phyloP scores from a whole-genome alignment of 2,888 invertebrate genomes.

The Isotomurus palustris region DNA sequence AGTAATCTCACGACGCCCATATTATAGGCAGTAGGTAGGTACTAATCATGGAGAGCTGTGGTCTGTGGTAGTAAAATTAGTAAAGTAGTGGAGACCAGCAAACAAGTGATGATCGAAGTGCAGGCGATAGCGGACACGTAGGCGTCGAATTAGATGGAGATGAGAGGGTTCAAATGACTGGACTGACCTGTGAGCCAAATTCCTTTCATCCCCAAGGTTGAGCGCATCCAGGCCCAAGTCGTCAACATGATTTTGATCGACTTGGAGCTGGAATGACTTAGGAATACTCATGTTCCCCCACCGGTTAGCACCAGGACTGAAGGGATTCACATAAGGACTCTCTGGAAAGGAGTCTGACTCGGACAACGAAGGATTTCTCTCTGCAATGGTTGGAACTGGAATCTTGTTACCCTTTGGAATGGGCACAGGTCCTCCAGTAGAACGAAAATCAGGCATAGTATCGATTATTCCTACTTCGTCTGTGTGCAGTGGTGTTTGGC shows the following conservation, averaged over 20 bases:
- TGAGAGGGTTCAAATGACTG: no score
- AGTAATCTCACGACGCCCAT: no score
- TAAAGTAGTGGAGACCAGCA: no score
- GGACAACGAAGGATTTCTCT: constrained; percentile 25
- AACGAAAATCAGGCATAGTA: constrained; percentile 44
- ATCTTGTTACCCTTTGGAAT: constrained; percentile 33
- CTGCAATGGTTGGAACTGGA: constrained; percentile 12
- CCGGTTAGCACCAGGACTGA: constrained; percentile 32
- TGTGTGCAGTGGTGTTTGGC: no score
- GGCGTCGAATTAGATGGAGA: no score
- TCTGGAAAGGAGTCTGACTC: constrained; percentile 45
- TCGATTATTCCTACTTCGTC: constrained; percentile 9
- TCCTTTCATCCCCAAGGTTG: constrained; percentile 45
- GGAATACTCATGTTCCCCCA: constrained; percentile 45
- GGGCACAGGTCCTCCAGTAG: constrained; percentile 42
- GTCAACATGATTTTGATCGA: constrained; percentile 33
- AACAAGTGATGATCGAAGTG: no score
- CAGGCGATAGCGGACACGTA: no score
- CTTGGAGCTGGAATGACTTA: constrained; percentile 35
- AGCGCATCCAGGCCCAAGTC: constrained; percentile 39
- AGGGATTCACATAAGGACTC: constrained; percentile 41
- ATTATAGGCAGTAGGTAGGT: no score
- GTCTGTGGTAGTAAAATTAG: no score
- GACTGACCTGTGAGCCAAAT: constrained; percentile 46
- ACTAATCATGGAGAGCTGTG: no score